Evolutionary conservation across 2,113 vertebrate species (phyloP).

Genomic region (Cairina moschata): DNA sequence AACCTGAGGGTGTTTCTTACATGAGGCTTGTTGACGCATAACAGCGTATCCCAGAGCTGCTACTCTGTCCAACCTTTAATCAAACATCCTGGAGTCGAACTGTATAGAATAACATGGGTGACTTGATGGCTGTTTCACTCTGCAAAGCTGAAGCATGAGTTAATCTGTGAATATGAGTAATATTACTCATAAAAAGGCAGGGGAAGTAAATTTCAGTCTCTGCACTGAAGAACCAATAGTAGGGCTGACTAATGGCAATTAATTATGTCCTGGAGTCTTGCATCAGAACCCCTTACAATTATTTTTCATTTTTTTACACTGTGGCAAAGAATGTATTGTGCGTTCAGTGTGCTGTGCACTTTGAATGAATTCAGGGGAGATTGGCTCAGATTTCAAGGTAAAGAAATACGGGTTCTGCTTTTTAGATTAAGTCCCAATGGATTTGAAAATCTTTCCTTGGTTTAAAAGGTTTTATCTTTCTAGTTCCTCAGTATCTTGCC

Average conservation of each 20-base stretch:
- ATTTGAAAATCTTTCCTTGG: not conserved
- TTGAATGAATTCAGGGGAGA: not conserved
- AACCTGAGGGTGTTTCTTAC: not conserved
- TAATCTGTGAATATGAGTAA: not conserved
- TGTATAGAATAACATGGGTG: not conserved
- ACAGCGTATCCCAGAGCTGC: not conserved
- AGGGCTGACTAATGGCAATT: not conserved
- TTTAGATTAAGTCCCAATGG: not conserved
- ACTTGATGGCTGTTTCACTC: not conserved
- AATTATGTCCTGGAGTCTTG: not conserved
- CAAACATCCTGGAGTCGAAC: not conserved
- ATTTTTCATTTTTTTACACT: not conserved
- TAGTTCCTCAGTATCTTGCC: not conserved
- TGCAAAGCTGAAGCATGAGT: not conserved
- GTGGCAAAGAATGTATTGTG: too few species aligned
- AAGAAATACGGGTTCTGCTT: not conserved
- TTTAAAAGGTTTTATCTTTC: not conserved
- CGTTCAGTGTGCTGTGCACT: not conserved
- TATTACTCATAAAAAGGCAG: not conserved
- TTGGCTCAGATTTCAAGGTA: not conserved
- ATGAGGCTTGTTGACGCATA: not conserved
- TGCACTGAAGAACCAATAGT: not conserved
- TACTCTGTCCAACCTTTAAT: not conserved
- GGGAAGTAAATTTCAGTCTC: not conserved
- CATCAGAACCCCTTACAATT: not conserved